These are phyloP conservation scores for Oligia strigilis DNA, from an alignment of 2,888 invertebrate species.

Conservation along the genomic window DNA sequence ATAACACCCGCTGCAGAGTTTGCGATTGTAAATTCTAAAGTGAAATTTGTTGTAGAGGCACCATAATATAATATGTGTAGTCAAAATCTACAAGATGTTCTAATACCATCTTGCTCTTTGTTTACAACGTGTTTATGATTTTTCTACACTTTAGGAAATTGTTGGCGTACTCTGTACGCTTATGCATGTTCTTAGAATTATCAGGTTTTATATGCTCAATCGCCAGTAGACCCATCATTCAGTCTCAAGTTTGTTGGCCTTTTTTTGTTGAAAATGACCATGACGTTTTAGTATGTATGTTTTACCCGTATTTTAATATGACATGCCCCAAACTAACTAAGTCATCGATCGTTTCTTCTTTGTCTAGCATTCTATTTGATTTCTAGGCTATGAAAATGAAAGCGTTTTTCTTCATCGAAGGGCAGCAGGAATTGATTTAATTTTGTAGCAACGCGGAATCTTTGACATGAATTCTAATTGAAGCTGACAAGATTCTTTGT, in stretches of 20 bases:
- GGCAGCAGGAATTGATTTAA: constrained; percentile 42
- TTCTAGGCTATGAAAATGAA: constrained; percentile 8
- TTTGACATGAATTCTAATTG: constrained; percentile 65
- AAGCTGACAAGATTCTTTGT: constrained; percentile 62
- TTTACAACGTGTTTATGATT: constrained; percentile 29
- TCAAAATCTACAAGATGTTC: constrained; percentile 1
- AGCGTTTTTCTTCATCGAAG: constrained; percentile 20
- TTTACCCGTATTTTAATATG: constrained; percentile 26
- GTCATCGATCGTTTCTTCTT: constrained; percentile 23
- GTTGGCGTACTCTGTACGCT: not conserved
- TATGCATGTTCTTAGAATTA: constrained; percentile 12
- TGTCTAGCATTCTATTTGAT: constrained; percentile 11
- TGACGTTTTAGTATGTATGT: not conserved
- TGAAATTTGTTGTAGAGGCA: constrained; percentile 26
- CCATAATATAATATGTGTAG: not conserved
- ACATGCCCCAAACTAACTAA: constrained; percentile 7
- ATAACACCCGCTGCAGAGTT: constrained; percentile 25
- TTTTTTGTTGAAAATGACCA: constrained; percentile 21
- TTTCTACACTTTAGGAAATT: not conserved
- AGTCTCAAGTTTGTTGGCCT: constrained; percentile 20
- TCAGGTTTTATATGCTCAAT: not conserved
- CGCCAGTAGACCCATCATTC: not conserved
- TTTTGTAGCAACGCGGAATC: constrained; percentile 70
- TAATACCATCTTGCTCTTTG: constrained; percentile 17
- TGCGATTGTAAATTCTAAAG: constrained; percentile 32